These are phyloP conservation scores for Hemicentrotus pulcherrimus DNA, from an alignment of 35 echinoderm and acorn worm species.

Conservation along the genomic window DNA sequence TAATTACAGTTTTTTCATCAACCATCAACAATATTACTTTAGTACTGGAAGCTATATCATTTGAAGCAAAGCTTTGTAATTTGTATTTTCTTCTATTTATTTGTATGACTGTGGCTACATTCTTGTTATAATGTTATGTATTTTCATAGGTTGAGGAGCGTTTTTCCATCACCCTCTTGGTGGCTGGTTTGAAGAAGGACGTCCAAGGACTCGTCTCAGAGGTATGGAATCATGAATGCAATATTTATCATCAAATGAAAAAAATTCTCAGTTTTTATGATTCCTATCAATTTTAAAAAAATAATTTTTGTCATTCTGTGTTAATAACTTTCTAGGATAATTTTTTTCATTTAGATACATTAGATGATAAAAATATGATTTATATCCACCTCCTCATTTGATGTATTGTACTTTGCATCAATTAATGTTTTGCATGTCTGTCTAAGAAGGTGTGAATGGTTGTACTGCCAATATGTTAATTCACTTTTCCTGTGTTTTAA, in stretches of 20 bases:
- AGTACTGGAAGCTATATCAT: not conserved
- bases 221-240: conserved; percentile 56
- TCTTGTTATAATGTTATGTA: not conserved
- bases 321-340: not conserved
- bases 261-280: not conserved
- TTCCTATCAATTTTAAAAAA: not conserved
- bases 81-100: not conserved
- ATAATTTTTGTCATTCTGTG: not conserved
- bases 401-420: too few species aligned
- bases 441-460: too few species aligned
- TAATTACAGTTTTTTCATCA: too few species aligned
- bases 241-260: not conserved
- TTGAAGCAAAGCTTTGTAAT: not conserved
- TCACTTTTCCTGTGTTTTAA: not conserved
- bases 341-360: not conserved
- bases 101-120: not conserved
- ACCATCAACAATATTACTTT: too few species aligned
- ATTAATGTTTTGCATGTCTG: too few species aligned
- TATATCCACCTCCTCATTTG: not conserved
- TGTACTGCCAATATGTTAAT: too few species aligned
- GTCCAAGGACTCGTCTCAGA: conserved; percentile 95
- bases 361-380: not conserved
- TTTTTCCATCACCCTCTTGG: conserved; percentile 82
- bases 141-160: conserved; percentile 81
- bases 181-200: conserved; percentile 95